Base-by-base conservation (phyloP, 1,140 invertebrate species). In the Adoxophyes honmai region DNA sequence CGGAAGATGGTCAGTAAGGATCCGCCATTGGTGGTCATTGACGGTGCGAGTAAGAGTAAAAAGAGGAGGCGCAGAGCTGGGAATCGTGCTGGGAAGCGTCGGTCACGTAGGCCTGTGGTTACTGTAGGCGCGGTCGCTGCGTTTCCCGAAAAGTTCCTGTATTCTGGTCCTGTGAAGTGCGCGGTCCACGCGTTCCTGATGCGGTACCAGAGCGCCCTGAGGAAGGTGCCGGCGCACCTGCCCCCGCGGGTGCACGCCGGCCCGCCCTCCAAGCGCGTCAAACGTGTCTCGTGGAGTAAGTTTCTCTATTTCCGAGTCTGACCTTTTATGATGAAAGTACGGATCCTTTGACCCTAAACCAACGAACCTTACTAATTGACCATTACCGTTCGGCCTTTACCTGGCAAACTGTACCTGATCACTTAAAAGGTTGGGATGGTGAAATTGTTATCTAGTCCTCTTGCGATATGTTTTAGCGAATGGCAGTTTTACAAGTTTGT, bases 271-370 rank as follows among this genome's bases (percentile, higher is more conserved):
- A 86, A 85, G 55, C 67, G 85, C 14, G 75, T 86, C 37, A 88
- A 88, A 42, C 70, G 85, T 3, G 85, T 88, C 5, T 88, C 85
- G 7, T 88, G 85, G 85, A 65, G 85, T 88, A 73, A 88, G 85
- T 81, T 59, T 4, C n/a, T 18, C 2, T 28, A 28, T 28, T 28
- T 28, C 21, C 21, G 6, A 28, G 6, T 6, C 21, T 28, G 2
- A 28, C 21, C 21, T 28, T 28, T 28, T 28, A 2, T n/a, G n/a
- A n/a, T n/a, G n/a, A n/a, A n/a, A n/a, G n/a, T n/a, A n/a, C n/a
- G n/a, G n/a, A n/a, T n/a, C n/a, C n/a, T n/a, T n/a, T n/a, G n/a
- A n/a, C n/a, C n/a, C n/a, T n/a, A n/a, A n/a, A n/a, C n/a, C n/a
- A n/a, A n/a, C n/a, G n/a, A n/a, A n/a, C n/a, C n/a, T n/a, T n/a